Evolutionary conservation across 2,888 invertebrate species (phyloP).

Genomic region (Drosophila paracracens): DNA sequence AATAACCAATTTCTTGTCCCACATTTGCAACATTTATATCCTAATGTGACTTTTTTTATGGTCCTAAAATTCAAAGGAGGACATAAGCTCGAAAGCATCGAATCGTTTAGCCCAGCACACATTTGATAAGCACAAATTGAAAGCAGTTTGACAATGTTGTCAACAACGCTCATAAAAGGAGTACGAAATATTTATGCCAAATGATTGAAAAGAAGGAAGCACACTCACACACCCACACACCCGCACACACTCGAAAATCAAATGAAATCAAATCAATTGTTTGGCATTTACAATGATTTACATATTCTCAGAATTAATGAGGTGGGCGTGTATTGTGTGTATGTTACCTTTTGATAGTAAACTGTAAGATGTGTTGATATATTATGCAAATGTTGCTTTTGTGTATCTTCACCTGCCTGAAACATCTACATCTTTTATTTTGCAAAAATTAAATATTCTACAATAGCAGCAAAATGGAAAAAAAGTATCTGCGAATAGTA

Average conservation of each 20-base stretch:
- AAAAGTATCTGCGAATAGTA: slow-evolving; percentile 24
- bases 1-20: slow-evolving; percentile 34
- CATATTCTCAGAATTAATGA: slow-evolving; percentile 51
- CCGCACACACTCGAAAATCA: slow-evolving; percentile 41
- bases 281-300: slow-evolving; percentile 62
- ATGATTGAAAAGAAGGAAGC: slow-evolving; percentile 57
- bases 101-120: slow-evolving; percentile 25
- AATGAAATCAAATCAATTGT: slow-evolving; percentile 73
- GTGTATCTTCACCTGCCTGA: slow-evolving; percentile 41
- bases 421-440: slow-evolving; percentile 49
- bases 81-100: slow-evolving; percentile 12
- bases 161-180: slow-evolving; percentile 60
- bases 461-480: slow-evolving; percentile 27
- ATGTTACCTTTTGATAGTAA: slow-evolving; percentile 42
- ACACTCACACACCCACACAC: slow-evolving; percentile 8
- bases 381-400: slow-evolving; percentile 65
- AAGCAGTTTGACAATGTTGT: slow-evolving; percentile 62
- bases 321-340: slow-evolving; percentile 37
- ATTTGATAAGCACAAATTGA: slow-evolving; percentile 64
- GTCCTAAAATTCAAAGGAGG: slow-evolving; percentile 2
- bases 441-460: slow-evolving; percentile 42
- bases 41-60: slow-evolving; percentile 23
- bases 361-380: slow-evolving; percentile 53
- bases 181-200: slow-evolving; percentile 51
- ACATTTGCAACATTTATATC: slow-evolving; percentile 21